Evolutionary conservation across 2,888 invertebrate genomes (phyloP).

Genomic region (Drosophila leonis): DNA sequence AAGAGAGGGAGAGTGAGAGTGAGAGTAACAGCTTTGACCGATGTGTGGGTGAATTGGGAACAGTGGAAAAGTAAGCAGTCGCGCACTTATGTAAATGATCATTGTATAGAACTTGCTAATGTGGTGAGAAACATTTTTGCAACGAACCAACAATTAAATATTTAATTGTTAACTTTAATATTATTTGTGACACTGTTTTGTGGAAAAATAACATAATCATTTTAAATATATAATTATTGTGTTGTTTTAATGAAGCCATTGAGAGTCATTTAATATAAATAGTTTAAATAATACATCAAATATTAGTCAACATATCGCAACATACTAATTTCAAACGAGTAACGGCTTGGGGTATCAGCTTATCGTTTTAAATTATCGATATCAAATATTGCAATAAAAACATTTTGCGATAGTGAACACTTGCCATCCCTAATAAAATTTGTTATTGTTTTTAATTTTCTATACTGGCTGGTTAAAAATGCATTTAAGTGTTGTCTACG

Average conservation of each 20-base stretch:
- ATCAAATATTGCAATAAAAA: not conserved
- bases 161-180: not conserved
- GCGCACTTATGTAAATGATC: constrained; percentile 7
- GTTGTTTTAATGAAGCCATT: no score
- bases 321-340: not conserved
- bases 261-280: not conserved
- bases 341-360: constrained; percentile 5
- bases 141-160: not conserved
- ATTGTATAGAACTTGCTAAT: not conserved
- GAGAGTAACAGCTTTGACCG: constrained; percentile 1
- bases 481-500: constrained; percentile 88
- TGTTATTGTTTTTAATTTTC: constrained; percentile 12
- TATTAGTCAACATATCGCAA: not conserved
- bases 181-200: not conserved
- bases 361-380: constrained; percentile 23
- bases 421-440: constrained; percentile 8
- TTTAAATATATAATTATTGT: no score
- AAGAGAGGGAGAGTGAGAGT: constrained; percentile 31
- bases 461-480: constrained; percentile 25
- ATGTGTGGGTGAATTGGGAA: constrained; percentile 17
- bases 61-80: constrained; percentile 15
- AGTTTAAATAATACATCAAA: not conserved
- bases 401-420: not conserved
- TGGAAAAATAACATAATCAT: not conserved
- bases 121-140: not conserved